Conservation (phyloP, 1,140 invertebrate genomes). For the Diachasmimorpha longicaudata region DNA sequence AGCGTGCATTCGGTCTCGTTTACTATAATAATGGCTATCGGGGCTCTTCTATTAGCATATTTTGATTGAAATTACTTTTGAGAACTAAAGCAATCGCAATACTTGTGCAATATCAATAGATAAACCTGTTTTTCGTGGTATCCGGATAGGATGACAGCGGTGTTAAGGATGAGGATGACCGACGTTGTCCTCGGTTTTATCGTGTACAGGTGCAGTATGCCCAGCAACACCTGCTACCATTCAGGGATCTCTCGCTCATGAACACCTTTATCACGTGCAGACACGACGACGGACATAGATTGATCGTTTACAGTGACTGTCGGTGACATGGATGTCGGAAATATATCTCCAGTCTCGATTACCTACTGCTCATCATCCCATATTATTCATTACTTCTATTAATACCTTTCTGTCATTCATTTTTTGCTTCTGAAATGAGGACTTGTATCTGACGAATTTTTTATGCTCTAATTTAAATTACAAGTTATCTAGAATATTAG, state of each 20-base stretch:
- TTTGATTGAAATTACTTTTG: not conserved
- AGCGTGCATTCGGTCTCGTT: too few relatives aligned
- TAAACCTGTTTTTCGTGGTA: not conserved
- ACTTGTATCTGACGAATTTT: too few relatives aligned
- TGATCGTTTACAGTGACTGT: not conserved
- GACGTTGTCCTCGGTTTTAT: not conserved
- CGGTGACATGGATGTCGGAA: not conserved
- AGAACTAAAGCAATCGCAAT: not conserved
- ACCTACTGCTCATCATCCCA: not conserved
- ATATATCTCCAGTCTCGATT: not conserved
- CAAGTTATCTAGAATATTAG: too few relatives aligned
- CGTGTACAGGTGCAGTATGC: not conserved
- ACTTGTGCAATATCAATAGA: not conserved
- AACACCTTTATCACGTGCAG: conserved; percentile 1
- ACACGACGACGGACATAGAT: not conserved
- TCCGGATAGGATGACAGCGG: not conserved
- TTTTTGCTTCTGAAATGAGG: too few relatives aligned
- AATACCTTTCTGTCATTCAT: not conserved
- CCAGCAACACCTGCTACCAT: not conserved
- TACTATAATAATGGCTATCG: not conserved
- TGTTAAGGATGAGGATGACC: not conserved
- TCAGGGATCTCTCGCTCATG: not conserved
- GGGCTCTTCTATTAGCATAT: not conserved
- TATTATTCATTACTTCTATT: not conserved
- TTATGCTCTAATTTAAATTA: too few relatives aligned